phyloP scores from a whole-genome alignment of 2,113 vertebrate species.

The Leptosomus discolor region DNA sequence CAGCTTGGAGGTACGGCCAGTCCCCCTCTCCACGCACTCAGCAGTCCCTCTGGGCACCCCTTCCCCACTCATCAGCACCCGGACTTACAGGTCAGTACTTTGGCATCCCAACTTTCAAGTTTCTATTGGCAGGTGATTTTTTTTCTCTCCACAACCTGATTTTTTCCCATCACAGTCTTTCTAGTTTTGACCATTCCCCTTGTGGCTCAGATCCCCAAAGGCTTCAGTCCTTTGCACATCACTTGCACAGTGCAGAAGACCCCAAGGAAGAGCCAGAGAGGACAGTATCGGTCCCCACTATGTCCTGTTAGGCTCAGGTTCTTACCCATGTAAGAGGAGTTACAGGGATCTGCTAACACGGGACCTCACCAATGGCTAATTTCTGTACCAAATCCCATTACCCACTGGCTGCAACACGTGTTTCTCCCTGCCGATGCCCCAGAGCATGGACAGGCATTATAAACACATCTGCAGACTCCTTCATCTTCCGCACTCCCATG shows the following conservation, averaged over 20 bases:
- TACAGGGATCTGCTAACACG: fast-evolving
- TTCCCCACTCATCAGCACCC: neutral
- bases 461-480: neutral
- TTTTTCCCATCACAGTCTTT: neutral
- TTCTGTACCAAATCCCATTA: neutral
- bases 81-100: neutral
- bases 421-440: neutral
- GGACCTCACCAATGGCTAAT: fast-evolving
- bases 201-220: neutral
- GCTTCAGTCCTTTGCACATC: neutral
- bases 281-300: fast-evolving
- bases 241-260: neutral
- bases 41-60: neutral
- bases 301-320: fast-evolving
- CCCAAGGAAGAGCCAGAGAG: neutral
- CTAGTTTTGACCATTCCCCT: neutral
- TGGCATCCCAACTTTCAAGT: neutral
- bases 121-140: neutral
- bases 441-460: fast-evolving
- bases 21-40: fast-evolving
- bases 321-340: fast-evolving
- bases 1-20: fast-evolving
- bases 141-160: neutral
- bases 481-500: fast-evolving
- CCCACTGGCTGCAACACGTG: fast-evolving